A percentile compares a stretch with the other conserved stretches of the same genome.
phyloP scores from a whole-genome alignment of 2,113 vertebrate genomes.

The Apteryx mantelli region DNA sequence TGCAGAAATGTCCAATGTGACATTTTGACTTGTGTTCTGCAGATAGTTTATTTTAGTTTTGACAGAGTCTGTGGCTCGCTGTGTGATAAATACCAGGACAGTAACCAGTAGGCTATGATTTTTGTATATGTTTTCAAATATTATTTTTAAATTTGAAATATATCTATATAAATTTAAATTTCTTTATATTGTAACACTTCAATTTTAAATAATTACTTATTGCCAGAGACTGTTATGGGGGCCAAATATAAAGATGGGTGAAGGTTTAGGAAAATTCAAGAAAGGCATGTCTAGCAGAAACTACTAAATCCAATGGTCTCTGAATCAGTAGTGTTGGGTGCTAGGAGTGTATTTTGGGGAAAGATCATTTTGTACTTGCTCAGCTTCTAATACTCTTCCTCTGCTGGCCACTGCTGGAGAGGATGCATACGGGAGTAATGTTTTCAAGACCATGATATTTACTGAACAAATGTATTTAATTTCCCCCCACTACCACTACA shows the following conservation, averaged over 20 bases:
- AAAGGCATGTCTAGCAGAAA: background rate
- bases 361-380: background rate
- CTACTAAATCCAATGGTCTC: background rate
- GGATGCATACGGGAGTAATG: background rate
- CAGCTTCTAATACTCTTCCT: background rate
- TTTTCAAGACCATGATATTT: background rate
- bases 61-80: background rate
- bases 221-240: background rate
- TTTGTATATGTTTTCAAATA: background rate
- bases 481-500: background rate
- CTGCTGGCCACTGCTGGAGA: background rate
- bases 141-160: conserved; percentile 1
- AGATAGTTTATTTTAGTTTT: background rate
- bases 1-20: background rate
- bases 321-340: background rate
- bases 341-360: background rate
- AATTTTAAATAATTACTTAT: background rate
- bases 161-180: background rate
- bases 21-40: conserved; percentile 10
- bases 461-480: background rate
- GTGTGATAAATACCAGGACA: background rate
- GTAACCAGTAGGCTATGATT: background rate
- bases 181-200: background rate
- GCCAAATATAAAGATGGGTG: background rate
- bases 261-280: background rate